These are phyloP conservation scores for Subanguina moxae DNA, from an alignment of 1,140 invertebrate species.

Conservation along the genomic window DNA sequence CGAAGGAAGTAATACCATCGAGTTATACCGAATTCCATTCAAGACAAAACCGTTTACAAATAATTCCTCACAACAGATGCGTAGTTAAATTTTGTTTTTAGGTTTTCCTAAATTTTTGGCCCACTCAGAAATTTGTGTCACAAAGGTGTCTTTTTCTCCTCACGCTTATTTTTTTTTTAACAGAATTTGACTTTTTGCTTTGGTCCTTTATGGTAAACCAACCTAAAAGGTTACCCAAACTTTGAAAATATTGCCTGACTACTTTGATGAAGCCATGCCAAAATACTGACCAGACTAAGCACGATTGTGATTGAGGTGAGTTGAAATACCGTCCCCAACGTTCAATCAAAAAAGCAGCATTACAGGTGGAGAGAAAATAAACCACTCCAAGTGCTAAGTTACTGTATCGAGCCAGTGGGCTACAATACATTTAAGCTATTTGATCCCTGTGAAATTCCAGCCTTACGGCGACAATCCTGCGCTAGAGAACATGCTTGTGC, in stretches of 20 bases:
- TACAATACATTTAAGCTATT: background rate
- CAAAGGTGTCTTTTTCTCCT: too few relatives aligned
- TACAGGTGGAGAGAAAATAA: slow-evolving; percentile 54
- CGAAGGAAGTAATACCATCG: too few relatives aligned
- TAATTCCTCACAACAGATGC: too few relatives aligned
- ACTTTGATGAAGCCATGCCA: slow-evolving; percentile 44
- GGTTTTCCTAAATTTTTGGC: too few relatives aligned
- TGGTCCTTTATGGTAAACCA: too few relatives aligned
- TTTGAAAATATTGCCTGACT: background rate
- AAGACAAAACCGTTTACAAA: too few relatives aligned
- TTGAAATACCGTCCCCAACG: slow-evolving; percentile 53
- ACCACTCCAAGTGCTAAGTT: slow-evolving; percentile 54
- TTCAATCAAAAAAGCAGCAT: slow-evolving; percentile 52
- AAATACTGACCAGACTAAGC: slow-evolving; percentile 41
- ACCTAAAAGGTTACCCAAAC: too few relatives aligned
- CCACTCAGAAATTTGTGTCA: too few relatives aligned
- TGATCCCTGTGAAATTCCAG: background rate
- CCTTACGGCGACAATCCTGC: slow-evolving; percentile 44
- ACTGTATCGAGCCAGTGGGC: slow-evolving; percentile 38
- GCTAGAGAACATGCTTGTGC: slow-evolving; percentile 53
- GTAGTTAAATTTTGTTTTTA: too few relatives aligned
- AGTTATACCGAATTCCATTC: too few relatives aligned
- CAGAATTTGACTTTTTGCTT: too few relatives aligned
- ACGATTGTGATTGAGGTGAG: slow-evolving; percentile 42
- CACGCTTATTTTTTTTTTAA: too few relatives aligned